Evolutionary conservation across 1,140 invertebrate genomes (phyloP), one percentile per base, ranked within the genome.

Genomic region (Dermatophagoides farinae): DNA sequence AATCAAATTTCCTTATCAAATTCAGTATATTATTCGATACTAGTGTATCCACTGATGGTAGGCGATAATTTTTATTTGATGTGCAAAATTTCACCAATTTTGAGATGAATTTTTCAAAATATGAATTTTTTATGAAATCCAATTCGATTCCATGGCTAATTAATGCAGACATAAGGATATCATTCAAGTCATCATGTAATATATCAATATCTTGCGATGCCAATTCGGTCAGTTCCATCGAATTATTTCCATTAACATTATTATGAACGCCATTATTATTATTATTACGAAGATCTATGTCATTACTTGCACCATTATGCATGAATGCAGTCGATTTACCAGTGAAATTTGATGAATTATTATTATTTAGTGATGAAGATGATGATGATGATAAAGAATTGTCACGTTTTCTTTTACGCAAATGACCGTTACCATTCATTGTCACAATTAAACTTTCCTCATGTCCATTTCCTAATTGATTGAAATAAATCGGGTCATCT

Each of bases 361-460:
- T 31, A 31, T 31, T 31, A 31, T 31, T 31, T 31, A 31, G 31
- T 31, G 31, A 31, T n/a, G n/a, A n/a, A n/a, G n/a, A n/a, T 54
- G 9, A 6, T 55, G 25, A 4, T 55, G 38, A 23, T 12, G 10
- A 16, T 25, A 52, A 52, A 16, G 50, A 55, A 38, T 23, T 31
- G 31, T 55, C 31, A 23, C 53, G 25, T 55, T 55, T 55, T 55
- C 20, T 53, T 22, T 53, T 55, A n/a, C 53, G 53, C 8, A 31
- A 2, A 31, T 31, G 31, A 31, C 31, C 31, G 14, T 25, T 55
- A 8, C 53, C 53, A 55, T 55, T 55, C 53, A 55, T 52, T 43
- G 12, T 18, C 10, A 18, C 14, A 23, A 16, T 14, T 16, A 14
- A 16, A 39, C 12, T 44, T 18, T 25, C 23, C 5, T 44, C 23